Evolutionary conservation across 2,888 invertebrate species (phyloP).

Genomic region (Mesorhabditis belari): DNA sequence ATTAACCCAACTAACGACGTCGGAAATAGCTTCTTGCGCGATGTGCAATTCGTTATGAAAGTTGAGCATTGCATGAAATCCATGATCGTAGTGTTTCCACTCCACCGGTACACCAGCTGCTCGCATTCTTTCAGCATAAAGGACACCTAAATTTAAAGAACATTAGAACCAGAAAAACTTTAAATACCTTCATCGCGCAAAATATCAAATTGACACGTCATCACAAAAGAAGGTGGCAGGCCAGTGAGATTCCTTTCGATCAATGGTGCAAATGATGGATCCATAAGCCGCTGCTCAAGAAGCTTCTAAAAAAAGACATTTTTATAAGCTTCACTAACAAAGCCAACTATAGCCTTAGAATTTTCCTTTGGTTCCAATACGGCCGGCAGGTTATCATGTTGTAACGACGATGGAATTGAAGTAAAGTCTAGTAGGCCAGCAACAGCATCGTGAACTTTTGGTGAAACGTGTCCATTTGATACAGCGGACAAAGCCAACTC

Average conservation of each 20-base stretch:
- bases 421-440: too few relatives aligned
- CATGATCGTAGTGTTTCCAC: constrained; percentile 28
- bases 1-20: constrained; percentile 16
- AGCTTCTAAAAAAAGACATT: not conserved
- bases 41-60: constrained; percentile 31
- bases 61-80: constrained; percentile 44
- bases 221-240: constrained; percentile 52
- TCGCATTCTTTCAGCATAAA: constrained; percentile 53
- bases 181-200: constrained; percentile 53
- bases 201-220: constrained; percentile 55
- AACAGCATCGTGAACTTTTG: not conserved
- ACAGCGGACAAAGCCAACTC: constrained; percentile 22
- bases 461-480: constrained; percentile 30
- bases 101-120: constrained; percentile 43
- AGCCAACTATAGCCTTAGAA: too few relatives aligned
- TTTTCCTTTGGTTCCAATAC: too few relatives aligned
- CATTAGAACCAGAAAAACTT: not conserved
- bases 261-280: constrained; percentile 51
- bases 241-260: constrained; percentile 44
- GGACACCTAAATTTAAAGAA: constrained; percentile 17
- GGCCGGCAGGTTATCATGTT: too few relatives aligned
- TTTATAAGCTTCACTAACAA: too few relatives aligned
- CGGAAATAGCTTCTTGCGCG: constrained; percentile 15
- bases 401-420: too few relatives aligned
- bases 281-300: not conserved